These are phyloP conservation scores for Heliconius ismenius DNA, from an alignment of 2,888 invertebrate genomes.

Conservation along the genomic window DNA sequence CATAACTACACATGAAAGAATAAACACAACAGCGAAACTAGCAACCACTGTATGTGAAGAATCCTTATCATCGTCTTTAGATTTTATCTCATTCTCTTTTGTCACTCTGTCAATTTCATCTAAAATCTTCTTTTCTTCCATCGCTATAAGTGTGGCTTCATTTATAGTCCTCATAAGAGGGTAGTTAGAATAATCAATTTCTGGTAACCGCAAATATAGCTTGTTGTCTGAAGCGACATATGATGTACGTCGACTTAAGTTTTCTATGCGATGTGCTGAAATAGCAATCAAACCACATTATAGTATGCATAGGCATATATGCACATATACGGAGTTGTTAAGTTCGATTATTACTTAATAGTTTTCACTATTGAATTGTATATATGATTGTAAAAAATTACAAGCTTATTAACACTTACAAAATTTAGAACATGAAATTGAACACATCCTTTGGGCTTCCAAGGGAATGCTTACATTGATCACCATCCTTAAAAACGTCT, in stretches of 20 bases:
- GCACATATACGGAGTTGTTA: too few species aligned
- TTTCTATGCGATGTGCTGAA: constrained; percentile 56
- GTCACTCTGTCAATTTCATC: constrained; percentile 74
- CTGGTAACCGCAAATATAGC: constrained; percentile 63
- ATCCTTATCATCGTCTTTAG: constrained; percentile 64
- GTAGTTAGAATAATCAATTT: constrained; percentile 78
- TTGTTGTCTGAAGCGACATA: constrained; percentile 62
- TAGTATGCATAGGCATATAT: too few species aligned
- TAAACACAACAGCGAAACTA: constrained; percentile 35
- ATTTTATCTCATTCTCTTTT: constrained; percentile 70
- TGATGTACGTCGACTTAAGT: constrained; percentile 57
- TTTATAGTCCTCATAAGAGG: constrained; percentile 88
- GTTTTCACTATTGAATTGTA: too few species aligned
- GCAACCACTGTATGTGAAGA: constrained; percentile 40
- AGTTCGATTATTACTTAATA: too few species aligned
- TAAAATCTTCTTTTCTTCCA: constrained; percentile 78
- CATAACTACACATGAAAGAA: constrained; percentile 29
- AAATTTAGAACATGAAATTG: too few species aligned
- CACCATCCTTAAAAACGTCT: too few species aligned
- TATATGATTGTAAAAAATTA: too few species aligned
- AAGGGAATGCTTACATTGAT: too few species aligned
- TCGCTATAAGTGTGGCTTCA: constrained; percentile 81
- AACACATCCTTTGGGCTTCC: too few species aligned
- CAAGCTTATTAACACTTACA: too few species aligned
- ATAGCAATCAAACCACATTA: background rate